phyloP scores from a whole-genome alignment of 2,113 vertebrate genomes.

The Hemiscyllium ocellatum region DNA sequence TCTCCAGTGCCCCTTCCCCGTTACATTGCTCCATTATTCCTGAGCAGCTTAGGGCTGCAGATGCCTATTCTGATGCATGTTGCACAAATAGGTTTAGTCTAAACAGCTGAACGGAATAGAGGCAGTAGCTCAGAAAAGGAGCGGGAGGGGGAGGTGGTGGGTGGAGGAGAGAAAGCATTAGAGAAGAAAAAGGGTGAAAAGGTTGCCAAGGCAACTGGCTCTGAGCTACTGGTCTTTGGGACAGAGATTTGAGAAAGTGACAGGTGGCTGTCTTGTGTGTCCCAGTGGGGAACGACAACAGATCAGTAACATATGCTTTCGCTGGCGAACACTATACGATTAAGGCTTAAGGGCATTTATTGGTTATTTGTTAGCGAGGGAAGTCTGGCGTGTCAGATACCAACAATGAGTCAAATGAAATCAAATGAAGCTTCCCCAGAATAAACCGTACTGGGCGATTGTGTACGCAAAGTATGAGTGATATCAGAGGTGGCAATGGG shows the following conservation, averaged over 20 bases:
- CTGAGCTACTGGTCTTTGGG: neutral
- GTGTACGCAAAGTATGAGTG: neutral
- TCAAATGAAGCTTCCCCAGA: neutral
- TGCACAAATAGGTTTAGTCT: slow-evolving; percentile 4
- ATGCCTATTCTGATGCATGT: neutral
- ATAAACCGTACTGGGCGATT: neutral
- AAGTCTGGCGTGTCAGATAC: slow-evolving; percentile 3
- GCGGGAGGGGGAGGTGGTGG: neutral
- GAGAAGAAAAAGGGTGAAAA: neutral
- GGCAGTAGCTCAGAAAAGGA: neutral
- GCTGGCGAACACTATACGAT: neutral
- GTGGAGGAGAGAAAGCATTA: neutral
- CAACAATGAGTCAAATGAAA: neutral
- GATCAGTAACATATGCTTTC: neutral
- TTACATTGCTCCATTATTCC: neutral
- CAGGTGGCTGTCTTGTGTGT: slow-evolving; percentile 6
- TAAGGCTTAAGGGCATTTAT: slow-evolving; percentile 4
- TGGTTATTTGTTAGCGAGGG: slow-evolving; percentile 2
- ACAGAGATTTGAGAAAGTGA: neutral
- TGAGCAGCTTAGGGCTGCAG: neutral
- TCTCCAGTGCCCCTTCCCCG: neutral
- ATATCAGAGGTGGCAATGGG: neutral
- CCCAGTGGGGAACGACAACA: neutral
- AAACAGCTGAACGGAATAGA: neutral
- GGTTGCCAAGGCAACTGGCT: slow-evolving; percentile 14